Percentiles rank a stretch among this genome's conserved stretches.
phyloP scores from a whole-genome alignment of 2,113 vertebrate genomes.

The Hepsetus odoe region DNA sequence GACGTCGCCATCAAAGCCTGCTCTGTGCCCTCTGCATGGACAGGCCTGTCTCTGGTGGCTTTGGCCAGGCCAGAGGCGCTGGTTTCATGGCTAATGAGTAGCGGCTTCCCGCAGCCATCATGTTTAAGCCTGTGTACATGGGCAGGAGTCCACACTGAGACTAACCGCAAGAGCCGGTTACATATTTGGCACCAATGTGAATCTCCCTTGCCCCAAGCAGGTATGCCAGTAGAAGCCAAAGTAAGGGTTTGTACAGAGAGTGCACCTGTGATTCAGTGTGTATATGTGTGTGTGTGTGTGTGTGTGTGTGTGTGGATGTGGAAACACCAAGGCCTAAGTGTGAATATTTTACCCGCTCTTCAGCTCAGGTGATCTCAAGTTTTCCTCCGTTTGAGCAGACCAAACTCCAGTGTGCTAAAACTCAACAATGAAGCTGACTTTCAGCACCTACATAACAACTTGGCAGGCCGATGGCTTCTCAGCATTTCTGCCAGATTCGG shows the following conservation, averaged over 20 bases:
- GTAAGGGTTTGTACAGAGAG: conserved; percentile 12
- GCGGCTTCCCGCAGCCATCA: conserved; percentile 46
- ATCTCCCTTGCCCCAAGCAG: conserved; percentile 33
- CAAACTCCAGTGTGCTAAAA: neutral
- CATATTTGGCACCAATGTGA: conserved; percentile 28
- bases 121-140: conserved; percentile 44
- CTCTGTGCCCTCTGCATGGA: conserved; percentile 19
- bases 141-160: conserved; percentile 28
- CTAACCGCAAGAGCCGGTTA: conserved; percentile 33
- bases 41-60: conserved; percentile 33
- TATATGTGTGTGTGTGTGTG: conserved; percentile 1
- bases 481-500: conserved; percentile 22
- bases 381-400: neutral
- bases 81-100: conserved; percentile 43
- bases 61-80: conserved; percentile 6
- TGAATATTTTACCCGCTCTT: neutral
- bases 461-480: conserved; percentile 23
- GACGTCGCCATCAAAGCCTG: conserved; percentile 36
- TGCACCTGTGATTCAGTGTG: conserved; percentile 45
- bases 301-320: neutral
- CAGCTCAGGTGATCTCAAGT: neutral
- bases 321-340: no score
- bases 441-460: conserved; percentile 41
- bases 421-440: conserved; percentile 16
- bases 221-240: conserved; percentile 33